A percentile compares a stretch with the other conserved stretches of the same genome.
Conservation (phyloP, 1,140 invertebrate species). For the Drosophila erecta region DNA sequence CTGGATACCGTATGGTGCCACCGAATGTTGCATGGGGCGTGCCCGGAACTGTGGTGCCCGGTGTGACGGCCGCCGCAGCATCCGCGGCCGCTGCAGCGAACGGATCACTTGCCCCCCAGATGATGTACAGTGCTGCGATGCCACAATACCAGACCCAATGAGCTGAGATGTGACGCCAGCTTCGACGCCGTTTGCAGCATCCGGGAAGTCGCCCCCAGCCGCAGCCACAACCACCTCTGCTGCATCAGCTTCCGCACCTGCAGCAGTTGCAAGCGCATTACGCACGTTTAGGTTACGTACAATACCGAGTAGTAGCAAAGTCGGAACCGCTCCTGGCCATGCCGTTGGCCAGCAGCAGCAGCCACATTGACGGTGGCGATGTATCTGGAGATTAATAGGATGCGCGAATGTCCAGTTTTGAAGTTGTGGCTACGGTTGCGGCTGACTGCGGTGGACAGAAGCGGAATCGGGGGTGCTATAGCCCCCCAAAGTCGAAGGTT, state of each 20-base stretch:
- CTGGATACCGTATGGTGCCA: slow-evolving; percentile 85
- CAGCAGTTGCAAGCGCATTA: slow-evolving; percentile 26
- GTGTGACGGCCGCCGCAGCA: slow-evolving; percentile 85
- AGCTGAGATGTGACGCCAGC: slow-evolving; percentile 83
- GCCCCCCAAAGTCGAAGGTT: slow-evolving; percentile 26
- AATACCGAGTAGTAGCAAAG: slow-evolving; percentile 41
- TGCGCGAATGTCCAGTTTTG: slow-evolving; percentile 5
- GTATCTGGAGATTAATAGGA: slow-evolving; percentile 13
- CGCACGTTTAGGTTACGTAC: slow-evolving; percentile 43
- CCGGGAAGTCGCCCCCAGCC: slow-evolving; percentile 60
- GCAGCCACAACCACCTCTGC: slow-evolving; percentile 34
- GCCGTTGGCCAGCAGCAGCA: slow-evolving; percentile 22
- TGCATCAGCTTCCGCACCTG: slow-evolving; percentile 38
- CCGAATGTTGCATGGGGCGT: slow-evolving; percentile 86
- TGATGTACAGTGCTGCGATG: slow-evolving; percentile 91
- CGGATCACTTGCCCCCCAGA: slow-evolving; percentile 86
- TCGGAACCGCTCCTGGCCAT: slow-evolving; percentile 21
- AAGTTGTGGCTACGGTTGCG: slow-evolving; percentile 31
- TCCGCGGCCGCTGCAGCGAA: slow-evolving; percentile 86
- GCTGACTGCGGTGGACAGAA: slow-evolving; percentile 16
- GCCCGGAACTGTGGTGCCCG: slow-evolving; percentile 85
- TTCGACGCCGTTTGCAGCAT: slow-evolving; percentile 76
- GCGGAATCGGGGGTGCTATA: not conserved
- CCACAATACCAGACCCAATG: slow-evolving; percentile 92
- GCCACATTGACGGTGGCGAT: slow-evolving; percentile 23